These are phyloP conservation scores for Brachyistius frenatus DNA, from an alignment of 2,113 vertebrate genomes.

Conservation along the genomic window DNA sequence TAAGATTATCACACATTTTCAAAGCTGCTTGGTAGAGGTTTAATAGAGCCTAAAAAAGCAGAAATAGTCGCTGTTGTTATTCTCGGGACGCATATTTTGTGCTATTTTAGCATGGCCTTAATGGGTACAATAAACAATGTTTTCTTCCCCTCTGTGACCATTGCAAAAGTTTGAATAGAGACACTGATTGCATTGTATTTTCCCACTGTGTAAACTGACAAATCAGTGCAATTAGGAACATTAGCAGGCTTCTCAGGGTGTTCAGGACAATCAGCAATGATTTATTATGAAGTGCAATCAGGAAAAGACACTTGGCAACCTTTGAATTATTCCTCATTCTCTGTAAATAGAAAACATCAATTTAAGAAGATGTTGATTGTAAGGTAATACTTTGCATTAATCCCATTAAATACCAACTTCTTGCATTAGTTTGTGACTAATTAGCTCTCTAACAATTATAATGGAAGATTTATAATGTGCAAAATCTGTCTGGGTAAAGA, in stretches of 20 bases:
- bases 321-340: not conserved
- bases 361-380: not conserved
- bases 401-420: not conserved
- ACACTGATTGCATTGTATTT: conserved; percentile 31
- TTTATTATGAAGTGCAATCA: conserved; percentile 34
- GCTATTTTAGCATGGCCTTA: conserved; percentile 53
- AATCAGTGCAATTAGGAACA: conserved; percentile 20
- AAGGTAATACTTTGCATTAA: conserved; percentile 1
- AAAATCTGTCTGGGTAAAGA: not conserved
- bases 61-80: conserved; percentile 17
- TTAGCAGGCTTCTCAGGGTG: not conserved
- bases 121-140: conserved; percentile 43
- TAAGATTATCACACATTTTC: conserved; percentile 30
- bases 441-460: not conserved
- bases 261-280: conserved; percentile 3
- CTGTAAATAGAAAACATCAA: not conserved
- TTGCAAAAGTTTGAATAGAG: conserved; percentile 28
- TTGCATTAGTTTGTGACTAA: not conserved
- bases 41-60: conserved; percentile 37
- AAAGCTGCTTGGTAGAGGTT: conserved; percentile 25
- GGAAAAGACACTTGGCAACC: not conserved
- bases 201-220: conserved; percentile 17
- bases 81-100: conserved; percentile 3
- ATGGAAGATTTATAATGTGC: not conserved
- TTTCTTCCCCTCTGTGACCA: conserved; percentile 34